phyloP scores from a whole-genome alignment of 2,113 vertebrate species.

The Verasper variegatus region DNA sequence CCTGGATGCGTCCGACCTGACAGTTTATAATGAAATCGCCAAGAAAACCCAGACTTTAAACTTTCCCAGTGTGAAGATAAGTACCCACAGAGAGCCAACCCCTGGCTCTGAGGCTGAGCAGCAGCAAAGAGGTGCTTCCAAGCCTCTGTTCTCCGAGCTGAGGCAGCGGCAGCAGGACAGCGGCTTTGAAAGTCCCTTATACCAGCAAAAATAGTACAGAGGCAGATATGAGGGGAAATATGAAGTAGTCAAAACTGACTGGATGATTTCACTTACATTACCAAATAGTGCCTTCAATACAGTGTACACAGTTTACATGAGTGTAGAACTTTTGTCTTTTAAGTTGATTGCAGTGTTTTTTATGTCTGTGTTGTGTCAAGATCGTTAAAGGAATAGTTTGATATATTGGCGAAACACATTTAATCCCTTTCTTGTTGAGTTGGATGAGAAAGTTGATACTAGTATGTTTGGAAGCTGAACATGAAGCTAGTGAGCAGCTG shows the following conservation, averaged over 20 bases:
- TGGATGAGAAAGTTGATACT: background rate
- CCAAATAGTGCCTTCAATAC: conserved; percentile 37
- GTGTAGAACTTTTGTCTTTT: background rate
- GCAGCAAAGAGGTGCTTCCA: conserved; percentile 24
- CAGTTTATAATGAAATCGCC: conserved; percentile 74
- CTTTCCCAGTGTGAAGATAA: conserved; percentile 3
- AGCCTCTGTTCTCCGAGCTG: conserved; percentile 72
- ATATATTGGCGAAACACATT: background rate
- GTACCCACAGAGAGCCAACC: conserved; percentile 63
- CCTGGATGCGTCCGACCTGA: conserved; percentile 65
- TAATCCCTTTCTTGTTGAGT: background rate
- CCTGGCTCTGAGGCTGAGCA: conserved; percentile 73
- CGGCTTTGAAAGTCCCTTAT: conserved; percentile 85
- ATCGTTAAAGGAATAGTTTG: background rate
- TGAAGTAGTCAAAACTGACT: background rate
- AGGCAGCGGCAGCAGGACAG: conserved; percentile 84
- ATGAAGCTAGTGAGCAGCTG: no score
- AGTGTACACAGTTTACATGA: conserved; percentile 41
- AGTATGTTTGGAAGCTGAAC: background rate
- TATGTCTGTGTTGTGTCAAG: background rate
- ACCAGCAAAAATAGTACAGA: conserved; percentile 57
- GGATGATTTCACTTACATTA: background rate
- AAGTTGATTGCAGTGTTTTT: background rate
- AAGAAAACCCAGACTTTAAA: conserved; percentile 38
- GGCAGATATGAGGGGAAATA: background rate